Evolutionary conservation across 2,888 invertebrate species (phyloP), one percentile per base, ranked within the genome.

Genomic region (Meloe dianella): DNA sequence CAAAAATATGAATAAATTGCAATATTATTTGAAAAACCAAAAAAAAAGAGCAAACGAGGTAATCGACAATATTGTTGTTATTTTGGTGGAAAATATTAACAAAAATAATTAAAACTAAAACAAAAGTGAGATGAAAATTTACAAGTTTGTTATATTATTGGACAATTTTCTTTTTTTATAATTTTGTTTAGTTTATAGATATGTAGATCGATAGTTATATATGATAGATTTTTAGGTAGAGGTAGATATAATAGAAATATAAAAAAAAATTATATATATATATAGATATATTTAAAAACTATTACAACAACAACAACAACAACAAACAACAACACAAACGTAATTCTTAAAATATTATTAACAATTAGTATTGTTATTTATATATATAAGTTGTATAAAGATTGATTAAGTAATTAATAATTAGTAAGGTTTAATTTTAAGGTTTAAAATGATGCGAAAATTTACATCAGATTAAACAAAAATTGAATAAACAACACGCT

Each of bases 291-390:
- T 32, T 38, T 14, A n/a, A 14, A n/a, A 38, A 32, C 32, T 10
- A 32, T 10, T 10, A 32, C 12, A 38, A 38, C 3, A 38, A 38
- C 12, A 38, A 32, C 32, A 32, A 32, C 32, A n/a, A n/a, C n/a
- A n/a, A n/a, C n/a, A n/a, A n/a, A n/a, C n/a, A n/a, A n/a, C n/a
- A n/a, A n/a, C n/a, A n/a, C 8, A 9, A 38, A 69, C 67, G 64
- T 57, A 67, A 67, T 65, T 56, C 54, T 69, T 67, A 29, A 67
- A 62, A 63, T 72, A 64, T 69, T 65, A 65, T 68, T 64, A 69
- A 68, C 71, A 71, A 69, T 67, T 69, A 70, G 67, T 69, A 74
- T 76, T 78, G 78, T 79, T 79, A 78, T 78, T 77, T 79, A 77
- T 27, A 78, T 79, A 71, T 79, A 70, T 79, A 79, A 77, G 78